Evolutionary conservation across 2,888 invertebrate genomes (phyloP).

Genomic region (Cataglyphis albicans): DNA sequence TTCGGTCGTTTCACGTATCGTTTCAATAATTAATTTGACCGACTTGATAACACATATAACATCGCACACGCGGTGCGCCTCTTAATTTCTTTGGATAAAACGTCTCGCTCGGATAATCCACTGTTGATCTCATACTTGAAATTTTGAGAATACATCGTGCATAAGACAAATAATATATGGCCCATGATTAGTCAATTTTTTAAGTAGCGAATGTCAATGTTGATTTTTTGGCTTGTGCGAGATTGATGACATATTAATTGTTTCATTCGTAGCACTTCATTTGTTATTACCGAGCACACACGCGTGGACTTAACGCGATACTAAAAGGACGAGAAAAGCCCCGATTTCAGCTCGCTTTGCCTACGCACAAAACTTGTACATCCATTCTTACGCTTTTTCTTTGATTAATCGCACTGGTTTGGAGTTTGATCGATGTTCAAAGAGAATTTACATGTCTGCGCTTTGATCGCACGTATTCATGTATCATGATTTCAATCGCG

Average conservation of each 20-base stretch:
- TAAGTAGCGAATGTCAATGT: not conserved
- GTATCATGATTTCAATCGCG: constrained; percentile 20
- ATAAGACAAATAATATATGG: not conserved
- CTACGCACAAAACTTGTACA: constrained; percentile 73
- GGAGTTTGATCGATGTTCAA: constrained; percentile 67
- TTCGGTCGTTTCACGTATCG: constrained; percentile 37
- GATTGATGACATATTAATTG: not conserved
- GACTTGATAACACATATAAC: not conserved
- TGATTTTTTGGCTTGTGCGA: constrained; percentile 18
- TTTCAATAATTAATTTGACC: constrained; percentile 40
- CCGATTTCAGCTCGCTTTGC: constrained; percentile 72
- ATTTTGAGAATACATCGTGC: not conserved
- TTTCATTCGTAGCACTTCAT: not conserved
- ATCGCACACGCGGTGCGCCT: constrained; percentile 15
- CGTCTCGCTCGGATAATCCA: not conserved
- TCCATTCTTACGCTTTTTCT: constrained; percentile 69
- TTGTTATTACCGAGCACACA: not conserved
- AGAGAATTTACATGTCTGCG: constrained; percentile 52
- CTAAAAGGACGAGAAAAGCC: constrained; percentile 26
- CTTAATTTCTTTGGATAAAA: constrained; percentile 29
- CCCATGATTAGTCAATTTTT: not conserved
- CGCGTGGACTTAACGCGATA: constrained; percentile 5
- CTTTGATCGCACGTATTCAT: constrained; percentile 42
- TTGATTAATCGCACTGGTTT: constrained; percentile 73
- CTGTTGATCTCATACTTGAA: not conserved